A percentile compares a stretch with the other conserved stretches of the same genome.
Conservation (phyloP, 2,888 invertebrate species). For the Synanthedon andrenaeformis region DNA sequence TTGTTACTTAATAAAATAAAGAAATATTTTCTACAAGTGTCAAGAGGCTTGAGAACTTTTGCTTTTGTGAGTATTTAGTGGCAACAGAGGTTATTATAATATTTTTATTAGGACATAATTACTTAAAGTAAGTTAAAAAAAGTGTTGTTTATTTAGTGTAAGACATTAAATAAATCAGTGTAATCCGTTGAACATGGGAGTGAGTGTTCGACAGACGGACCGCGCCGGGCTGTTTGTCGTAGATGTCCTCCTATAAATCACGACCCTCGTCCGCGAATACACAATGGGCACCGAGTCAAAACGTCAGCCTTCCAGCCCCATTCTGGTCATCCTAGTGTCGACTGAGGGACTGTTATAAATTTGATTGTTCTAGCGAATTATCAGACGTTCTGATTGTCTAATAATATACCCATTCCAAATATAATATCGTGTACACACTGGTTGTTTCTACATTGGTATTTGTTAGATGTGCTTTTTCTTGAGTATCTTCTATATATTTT, state of each 20-base stretch:
- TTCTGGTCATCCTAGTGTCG: constrained; percentile 1
- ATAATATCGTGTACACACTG: no score
- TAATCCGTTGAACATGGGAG: constrained; percentile 6
- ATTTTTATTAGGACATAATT: no score
- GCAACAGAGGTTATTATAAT: no score
- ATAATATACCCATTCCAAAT: no score
- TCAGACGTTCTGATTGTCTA: no score
- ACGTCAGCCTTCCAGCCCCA: constrained; percentile 19
- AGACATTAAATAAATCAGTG: constrained; percentile 9
- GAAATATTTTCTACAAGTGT: no score
- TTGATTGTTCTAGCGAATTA: background rate
- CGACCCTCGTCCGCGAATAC: constrained; percentile 49
- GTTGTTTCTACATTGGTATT: no score
- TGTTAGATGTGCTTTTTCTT: no score
- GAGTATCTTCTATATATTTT: no score
- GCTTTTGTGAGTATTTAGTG: no score
- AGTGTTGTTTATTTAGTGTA: constrained; percentile 5
- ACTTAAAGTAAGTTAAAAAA: background rate
- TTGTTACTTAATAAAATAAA: no score
- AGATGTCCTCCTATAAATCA: constrained; percentile 50
- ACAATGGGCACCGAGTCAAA: constrained; percentile 28
- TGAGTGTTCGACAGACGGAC: constrained; percentile 11
- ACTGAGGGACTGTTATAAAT: background rate
- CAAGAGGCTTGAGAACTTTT: no score
- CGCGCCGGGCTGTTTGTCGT: constrained; percentile 31